Percentiles rank a stretch among this genome's conserved stretches.
Conservation (phyloP, 1,140 invertebrate species). For the Drosophila parvula region DNA sequence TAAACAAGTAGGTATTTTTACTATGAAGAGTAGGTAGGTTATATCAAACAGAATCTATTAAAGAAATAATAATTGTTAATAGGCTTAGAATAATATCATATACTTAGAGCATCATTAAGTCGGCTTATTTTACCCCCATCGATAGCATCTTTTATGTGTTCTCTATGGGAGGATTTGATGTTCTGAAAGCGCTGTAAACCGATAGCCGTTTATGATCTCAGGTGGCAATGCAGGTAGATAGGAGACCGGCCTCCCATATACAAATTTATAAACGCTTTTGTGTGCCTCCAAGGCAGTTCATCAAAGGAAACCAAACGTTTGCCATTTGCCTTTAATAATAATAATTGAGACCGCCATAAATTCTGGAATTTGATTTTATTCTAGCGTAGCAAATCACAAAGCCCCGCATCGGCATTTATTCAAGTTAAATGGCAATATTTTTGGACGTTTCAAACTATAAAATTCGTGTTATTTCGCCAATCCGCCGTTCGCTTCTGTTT, state of each 20-base stretch:
- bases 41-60: too few relatives aligned
- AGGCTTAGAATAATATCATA: background rate
- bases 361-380: slow-evolving; percentile 1
- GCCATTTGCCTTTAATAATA: slow-evolving; percentile 25
- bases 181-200: slow-evolving; percentile 69
- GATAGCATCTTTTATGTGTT: slow-evolving; percentile 13
- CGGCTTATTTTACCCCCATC: background rate
- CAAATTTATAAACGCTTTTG: background rate
- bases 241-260: background rate
- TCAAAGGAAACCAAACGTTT: slow-evolving; percentile 61
- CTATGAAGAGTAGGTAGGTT: too few relatives aligned
- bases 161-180: slow-evolving; percentile 39
- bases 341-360: background rate
- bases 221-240: slow-evolving; percentile 73
- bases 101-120: background rate
- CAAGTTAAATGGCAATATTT: background rate
- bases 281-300: slow-evolving; percentile 48
- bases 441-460: background rate
- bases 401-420: background rate
- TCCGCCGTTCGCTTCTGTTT: background rate
- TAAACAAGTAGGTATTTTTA: too few relatives aligned
- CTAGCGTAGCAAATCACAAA: background rate
- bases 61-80: background rate
- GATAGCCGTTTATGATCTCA: slow-evolving; percentile 77
- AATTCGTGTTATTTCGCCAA: background rate